These are phyloP conservation scores for Buteo buteo DNA, from an alignment of 2,113 vertebrate species.

Conservation along the genomic window DNA sequence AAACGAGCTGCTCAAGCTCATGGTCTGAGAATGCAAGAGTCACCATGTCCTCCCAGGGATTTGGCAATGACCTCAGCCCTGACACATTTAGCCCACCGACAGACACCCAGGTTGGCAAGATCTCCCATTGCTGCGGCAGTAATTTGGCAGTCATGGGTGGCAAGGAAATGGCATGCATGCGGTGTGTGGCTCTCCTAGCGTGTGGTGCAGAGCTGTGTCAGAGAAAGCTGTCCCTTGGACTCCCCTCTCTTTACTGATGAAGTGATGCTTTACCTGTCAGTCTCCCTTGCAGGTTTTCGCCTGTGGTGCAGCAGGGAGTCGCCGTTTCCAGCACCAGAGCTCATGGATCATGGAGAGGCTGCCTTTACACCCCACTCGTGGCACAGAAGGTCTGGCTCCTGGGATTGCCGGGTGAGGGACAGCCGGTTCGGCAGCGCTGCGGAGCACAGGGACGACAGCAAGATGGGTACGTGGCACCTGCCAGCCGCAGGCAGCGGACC, in stretches of 20 bases:
- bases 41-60: background rate
- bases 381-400: background rate
- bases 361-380: background rate
- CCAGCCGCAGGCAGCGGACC: too few relatives aligned
- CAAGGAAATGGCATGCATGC: background rate
- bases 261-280: background rate
- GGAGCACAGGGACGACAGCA: background rate
- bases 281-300: background rate
- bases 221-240: background rate
- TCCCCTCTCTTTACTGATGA: background rate
- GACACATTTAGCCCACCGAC: accelerated
- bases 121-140: accelerated
- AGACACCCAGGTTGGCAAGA: background rate
- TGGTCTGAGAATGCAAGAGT: background rate
- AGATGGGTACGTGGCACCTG: background rate
- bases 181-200: background rate
- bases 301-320: background rate
- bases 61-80: background rate
- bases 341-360: background rate
- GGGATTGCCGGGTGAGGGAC: accelerated
- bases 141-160: background rate
- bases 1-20: background rate
- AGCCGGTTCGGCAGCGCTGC: accelerated
- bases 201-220: accelerated
- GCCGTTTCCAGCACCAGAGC: background rate